phyloP scores from a whole-genome alignment of 2,797 vertebrate genomes.

The Apogon hyalosoma region DNA sequence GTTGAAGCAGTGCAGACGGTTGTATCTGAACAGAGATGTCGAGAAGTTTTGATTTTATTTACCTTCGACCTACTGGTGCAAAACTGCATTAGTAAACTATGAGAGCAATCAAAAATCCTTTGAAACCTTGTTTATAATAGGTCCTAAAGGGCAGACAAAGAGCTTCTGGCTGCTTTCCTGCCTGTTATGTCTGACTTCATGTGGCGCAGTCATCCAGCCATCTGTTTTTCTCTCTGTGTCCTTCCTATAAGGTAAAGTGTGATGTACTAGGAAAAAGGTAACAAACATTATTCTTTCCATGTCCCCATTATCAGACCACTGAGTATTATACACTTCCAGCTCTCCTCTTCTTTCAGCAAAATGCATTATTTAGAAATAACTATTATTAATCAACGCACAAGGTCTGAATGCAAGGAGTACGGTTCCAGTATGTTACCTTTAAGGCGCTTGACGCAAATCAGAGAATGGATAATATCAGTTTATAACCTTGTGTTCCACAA shows the following conservation, averaged over 20 bases:
- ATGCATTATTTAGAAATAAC: slow-evolving; percentile 13
- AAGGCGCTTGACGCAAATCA: background rate
- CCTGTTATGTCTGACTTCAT: slow-evolving; percentile 18
- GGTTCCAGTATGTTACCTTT: background rate
- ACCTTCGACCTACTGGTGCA: too few species aligned
- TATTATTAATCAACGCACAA: slow-evolving; percentile 21
- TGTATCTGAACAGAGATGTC: too few species aligned
- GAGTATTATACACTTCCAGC: slow-evolving; percentile 19
- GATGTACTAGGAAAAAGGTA: slow-evolving; percentile 9
- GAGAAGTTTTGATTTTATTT: too few species aligned
- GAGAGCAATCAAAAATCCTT: slow-evolving; percentile 10
- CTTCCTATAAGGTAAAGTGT: slow-evolving; percentile 33
- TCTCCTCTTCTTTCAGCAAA: slow-evolving; percentile 7
- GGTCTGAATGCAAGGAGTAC: slow-evolving; percentile 10
- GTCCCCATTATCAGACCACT: slow-evolving; percentile 30
- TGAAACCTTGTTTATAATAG: slow-evolving; percentile 7
- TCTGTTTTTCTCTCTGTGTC: slow-evolving; percentile 21
- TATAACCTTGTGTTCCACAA: slow-evolving; percentile 8
- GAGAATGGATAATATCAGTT: slow-evolving; percentile 9
- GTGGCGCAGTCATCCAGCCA: slow-evolving; percentile 21
- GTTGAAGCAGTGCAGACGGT: too few species aligned
- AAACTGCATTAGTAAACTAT: too few species aligned
- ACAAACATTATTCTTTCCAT: slow-evolving; percentile 28
- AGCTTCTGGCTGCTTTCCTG: background rate
- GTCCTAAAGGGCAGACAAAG: slow-evolving; percentile 8